Conservation (phyloP, 2,113 vertebrate species). For the Antechinus flavipes region DNA sequence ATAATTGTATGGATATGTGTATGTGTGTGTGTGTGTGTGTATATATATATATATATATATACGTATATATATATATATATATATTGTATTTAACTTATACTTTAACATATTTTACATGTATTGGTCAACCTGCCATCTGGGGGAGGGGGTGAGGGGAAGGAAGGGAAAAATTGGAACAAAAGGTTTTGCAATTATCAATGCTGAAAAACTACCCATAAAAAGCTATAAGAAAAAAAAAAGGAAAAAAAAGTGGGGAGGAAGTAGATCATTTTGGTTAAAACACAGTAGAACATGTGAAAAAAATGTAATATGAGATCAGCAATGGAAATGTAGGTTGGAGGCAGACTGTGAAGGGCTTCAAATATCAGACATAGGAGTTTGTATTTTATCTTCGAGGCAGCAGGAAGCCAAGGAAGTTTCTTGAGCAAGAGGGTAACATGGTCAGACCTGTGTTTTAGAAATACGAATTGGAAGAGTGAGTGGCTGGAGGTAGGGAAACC, state of each 20-base stretch:
- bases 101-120: no score
- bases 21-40: no score
- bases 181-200: no score
- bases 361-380: neutral
- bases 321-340: neutral
- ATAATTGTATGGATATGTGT: no score
- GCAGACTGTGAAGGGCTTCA: neutral
- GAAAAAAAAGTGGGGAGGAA: neutral
- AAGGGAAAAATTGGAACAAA: neutral
- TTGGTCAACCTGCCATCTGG: no score
- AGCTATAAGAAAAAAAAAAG: no score
- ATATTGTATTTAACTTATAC: no score
- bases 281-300: neutral
- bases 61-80: no score
- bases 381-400: neutral
- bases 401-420: neutral
- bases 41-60: no score
- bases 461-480: neutral
- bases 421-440: neutral
- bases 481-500: neutral
- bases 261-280: neutral
- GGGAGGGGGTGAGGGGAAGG: no score
- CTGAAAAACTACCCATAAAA: no score
- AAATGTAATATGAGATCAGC: neutral
- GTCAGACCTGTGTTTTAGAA: neutral